Base-by-base conservation (phyloP, 2,888 invertebrate genomes). In the Shargacucullia verbasci region DNA sequence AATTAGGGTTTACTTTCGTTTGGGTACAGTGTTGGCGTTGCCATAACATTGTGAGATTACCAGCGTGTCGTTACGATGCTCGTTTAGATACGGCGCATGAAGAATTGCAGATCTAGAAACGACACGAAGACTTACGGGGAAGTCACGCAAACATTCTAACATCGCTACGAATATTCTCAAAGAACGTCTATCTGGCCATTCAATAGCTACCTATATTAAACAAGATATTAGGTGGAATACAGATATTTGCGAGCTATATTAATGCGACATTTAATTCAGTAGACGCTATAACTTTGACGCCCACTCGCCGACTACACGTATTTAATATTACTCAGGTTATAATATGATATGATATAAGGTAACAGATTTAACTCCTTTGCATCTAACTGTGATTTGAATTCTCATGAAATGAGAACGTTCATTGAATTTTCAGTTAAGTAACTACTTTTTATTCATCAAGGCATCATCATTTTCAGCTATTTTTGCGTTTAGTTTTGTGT, bases 41-140 rank as follows among this genome's bases (percentile, higher is more conserved):
- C 78, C 79, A 82, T 82, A 87, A 85, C 85, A 87, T 81, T 81
- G 84, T 81, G 85, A 92, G 92, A 92, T 92, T 92, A 92, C 91
- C 83, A 84, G 82, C 82, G 64, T 89, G 91, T 91, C 91, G 88
- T 92, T 92, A 90, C 87, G 92, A 92, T 93, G 82, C 90, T 91
- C 92, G 91, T 93, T 93, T 91, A 93, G 92, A 93, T 93, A 92
- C 59, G 87, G 81, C 81, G 78, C 86, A 90, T 91, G 92, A 92
- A 83, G 91, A 84, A 92, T 92, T 89, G 92, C 87, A 89, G 87
- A 88, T 91, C 89, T 88, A 82, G 85, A 84, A 82, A 81, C 68
- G 82, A 82, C 78, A 81, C 76, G 81, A 75, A 82, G 82, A 81
- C 82, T 85, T 82, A 83, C 70, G 79, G 76, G 80, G 64, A 66